Base-by-base conservation (phyloP, 2,797 vertebrate species). In the Enteromius argenteus region DNA sequence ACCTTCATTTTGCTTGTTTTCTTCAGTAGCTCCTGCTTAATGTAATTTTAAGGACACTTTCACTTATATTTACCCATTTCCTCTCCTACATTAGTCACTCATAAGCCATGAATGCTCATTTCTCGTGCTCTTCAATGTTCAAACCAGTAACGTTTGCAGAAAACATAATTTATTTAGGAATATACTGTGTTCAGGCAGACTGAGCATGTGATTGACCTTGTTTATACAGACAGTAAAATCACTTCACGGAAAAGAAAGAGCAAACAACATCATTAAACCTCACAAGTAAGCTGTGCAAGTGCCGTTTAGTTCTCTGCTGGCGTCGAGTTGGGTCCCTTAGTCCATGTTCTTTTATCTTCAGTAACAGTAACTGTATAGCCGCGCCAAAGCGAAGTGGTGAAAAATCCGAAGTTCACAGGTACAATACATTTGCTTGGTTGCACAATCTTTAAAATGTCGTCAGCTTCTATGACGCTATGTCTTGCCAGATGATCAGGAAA, bases 181-280 rank as follows among this genome's bases (percentile, higher is more conserved):
- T 91, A 92, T 93, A 93, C 91, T 90, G 92, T 93, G 93, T 94
- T 93, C 94, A 95, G 92, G 94, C 93, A 95, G 90, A 90, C 91
- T 92, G 91, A 89, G 92, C 92, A 93, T 92, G 92, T 93, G 91
- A 92, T 90, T 90, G 88, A 91, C 84, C 77, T 80, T 84, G 73
- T 87, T 79, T 83, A 83, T 68, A 83, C 81, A 83, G 66, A 95
- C 92, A 94, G 91, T 94, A 90, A 93, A 92, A 91, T 94, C 93
- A 95, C 93, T 90, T 91, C 93, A 90, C 83, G 53, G 75, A 79
- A 84, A 78, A 51, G 27, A 73, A 84, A 78, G 19, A 90, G 88
- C 86, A 86, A 88, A 91, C 91, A 88, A 90, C 67, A 71, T 71
- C 80, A 77, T 60, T 60, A 51, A 80, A 79, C 80, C 68, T 83